phyloP scores from a whole-genome alignment of 2,113 vertebrate species.

The Sciurus niger region DNA sequence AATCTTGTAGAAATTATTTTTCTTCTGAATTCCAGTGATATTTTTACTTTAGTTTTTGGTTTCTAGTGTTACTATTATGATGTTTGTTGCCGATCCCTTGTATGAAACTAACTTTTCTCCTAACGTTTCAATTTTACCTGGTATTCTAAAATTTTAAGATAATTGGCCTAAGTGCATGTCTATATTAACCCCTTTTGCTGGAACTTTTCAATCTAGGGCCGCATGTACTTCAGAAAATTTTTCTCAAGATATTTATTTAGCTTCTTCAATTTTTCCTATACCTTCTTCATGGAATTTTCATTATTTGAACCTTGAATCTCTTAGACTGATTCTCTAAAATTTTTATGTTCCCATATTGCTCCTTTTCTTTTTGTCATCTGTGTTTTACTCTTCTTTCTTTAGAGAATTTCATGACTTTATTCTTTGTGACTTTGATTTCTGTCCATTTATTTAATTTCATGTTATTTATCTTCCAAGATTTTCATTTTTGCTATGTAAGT shows the following conservation, averaged over 20 bases:
- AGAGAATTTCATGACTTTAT: background rate
- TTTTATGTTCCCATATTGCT: background rate
- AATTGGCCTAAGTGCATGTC: background rate
- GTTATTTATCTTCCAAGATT: background rate
- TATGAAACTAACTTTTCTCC: background rate
- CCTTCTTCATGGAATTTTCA: background rate
- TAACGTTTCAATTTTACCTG: background rate
- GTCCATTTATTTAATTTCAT: conserved; percentile 1
- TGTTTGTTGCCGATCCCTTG: background rate
- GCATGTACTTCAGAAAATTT: background rate
- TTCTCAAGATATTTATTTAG: conserved; percentile 6
- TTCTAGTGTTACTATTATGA: background rate
- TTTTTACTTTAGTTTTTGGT: background rate
- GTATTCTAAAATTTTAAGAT: background rate
- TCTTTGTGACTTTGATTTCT: background rate
- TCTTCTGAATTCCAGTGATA: background rate
- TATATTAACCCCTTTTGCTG: background rate
- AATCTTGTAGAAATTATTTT: background rate
- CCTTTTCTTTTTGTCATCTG: background rate
- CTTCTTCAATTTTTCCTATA: background rate
- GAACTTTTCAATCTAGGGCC: background rate
- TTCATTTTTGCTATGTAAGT: background rate
- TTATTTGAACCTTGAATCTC: background rate
- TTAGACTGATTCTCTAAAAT: background rate
- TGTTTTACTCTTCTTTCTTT: background rate